Percentiles rank a stretch among this genome's conserved stretches.
Conservation (phyloP, 2,113 vertebrate genomes). For the Thamnophis sirtalis region DNA sequence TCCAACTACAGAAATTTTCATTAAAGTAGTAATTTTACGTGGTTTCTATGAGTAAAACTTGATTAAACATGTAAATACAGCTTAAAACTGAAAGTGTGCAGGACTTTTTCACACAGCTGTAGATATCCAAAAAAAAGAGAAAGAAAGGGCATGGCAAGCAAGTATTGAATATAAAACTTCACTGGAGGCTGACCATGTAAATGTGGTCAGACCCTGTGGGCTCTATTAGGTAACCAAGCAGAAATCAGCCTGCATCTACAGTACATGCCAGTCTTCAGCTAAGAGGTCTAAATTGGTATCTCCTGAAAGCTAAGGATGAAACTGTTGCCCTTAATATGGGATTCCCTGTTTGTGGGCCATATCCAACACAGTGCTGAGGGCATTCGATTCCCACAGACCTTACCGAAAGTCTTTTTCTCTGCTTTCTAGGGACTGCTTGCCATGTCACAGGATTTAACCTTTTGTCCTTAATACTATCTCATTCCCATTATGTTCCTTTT, state of each 20-base stretch:
- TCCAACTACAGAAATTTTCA: too few species aligned
- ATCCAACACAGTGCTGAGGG: conserved; percentile 49
- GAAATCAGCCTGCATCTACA: conserved; percentile 33
- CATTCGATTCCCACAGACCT: conserved; percentile 37
- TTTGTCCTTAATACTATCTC: conserved; percentile 70
- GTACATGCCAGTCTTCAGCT: conserved; percentile 36
- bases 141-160: background rate
- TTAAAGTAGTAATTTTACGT: too few species aligned
- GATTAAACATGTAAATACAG: too few species aligned
- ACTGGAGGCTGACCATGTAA: background rate
- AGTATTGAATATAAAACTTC: background rate
- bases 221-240: conserved; percentile 26
- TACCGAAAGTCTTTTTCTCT: conserved; percentile 18
- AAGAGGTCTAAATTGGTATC: conserved; percentile 60
- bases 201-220: conserved; percentile 3
- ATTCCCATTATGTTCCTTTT: conserved; percentile 66
- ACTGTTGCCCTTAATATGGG: conserved; percentile 52
- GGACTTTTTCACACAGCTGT: background rate
- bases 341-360: conserved; percentile 36
- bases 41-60: too few species aligned
- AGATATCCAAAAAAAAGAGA: background rate
- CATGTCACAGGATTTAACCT: conserved; percentile 56
- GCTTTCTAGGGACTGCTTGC: conserved; percentile 45
- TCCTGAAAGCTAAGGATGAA: conserved; percentile 57
- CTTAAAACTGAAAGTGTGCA: too few species aligned